Conservation (phyloP, 2,113 vertebrate genomes). For the Saccopteryx leptura region DNA sequence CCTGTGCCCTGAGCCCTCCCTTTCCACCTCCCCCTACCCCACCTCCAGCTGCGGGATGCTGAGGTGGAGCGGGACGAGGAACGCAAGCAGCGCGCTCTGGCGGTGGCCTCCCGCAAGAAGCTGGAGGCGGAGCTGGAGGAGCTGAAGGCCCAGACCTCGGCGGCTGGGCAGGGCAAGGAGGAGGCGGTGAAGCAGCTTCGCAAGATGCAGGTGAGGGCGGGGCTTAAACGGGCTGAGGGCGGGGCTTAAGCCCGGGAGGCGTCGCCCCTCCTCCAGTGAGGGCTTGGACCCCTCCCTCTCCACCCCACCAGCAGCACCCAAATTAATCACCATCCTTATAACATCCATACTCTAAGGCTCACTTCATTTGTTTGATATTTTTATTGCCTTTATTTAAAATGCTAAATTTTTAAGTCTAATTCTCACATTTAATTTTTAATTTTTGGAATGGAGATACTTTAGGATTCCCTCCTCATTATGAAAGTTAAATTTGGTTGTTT, state of each 20-base stretch:
- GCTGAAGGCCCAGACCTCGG: conserved; percentile 89
- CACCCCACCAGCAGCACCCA: neutral
- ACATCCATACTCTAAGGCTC: neutral
- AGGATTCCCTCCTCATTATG: neutral
- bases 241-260: neutral
- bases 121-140: conserved; percentile 94
- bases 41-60: conserved; percentile 90
- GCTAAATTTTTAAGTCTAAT: neutral
- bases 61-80: conserved; percentile 94
- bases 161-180: conserved; percentile 91
- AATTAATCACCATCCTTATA: fast-evolving
- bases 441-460: neutral
- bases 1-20: neutral
- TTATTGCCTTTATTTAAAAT: conserved; percentile 13
- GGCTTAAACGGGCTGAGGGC: fast-evolving
- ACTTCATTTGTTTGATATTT: neutral
- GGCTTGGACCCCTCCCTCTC: too few relatives aligned
- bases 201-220: conserved; percentile 90
- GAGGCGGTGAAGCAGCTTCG: conserved; percentile 92
- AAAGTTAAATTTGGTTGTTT: neutral
- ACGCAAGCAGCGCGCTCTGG: conserved; percentile 92
- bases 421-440: neutral
- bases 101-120: conserved; percentile 91
- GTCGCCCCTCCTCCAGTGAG: fast-evolving
- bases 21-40: fast-evolving